Conservation (phyloP, 2,113 vertebrate genomes). For the Pachypanchax playfairii region DNA sequence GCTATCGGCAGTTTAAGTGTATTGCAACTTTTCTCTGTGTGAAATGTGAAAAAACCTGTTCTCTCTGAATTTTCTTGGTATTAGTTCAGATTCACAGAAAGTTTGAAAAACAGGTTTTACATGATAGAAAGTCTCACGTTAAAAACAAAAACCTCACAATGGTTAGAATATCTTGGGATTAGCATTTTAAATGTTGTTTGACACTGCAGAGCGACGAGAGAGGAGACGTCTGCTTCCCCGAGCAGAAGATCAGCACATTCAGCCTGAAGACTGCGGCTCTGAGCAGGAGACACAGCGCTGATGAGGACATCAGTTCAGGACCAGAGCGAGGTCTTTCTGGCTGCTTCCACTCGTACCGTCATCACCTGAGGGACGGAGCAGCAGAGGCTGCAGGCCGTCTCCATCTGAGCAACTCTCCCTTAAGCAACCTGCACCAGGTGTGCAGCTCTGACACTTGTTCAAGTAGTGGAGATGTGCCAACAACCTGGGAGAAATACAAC, state of each 20-base stretch:
- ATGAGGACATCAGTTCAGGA: slow-evolving; percentile 73
- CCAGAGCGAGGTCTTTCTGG: slow-evolving; percentile 51
- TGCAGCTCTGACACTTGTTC: slow-evolving; percentile 64
- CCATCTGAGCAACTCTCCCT: slow-evolving; percentile 73
- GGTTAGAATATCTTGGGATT: not conserved
- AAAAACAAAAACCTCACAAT: too few relatives aligned
- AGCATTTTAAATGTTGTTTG: not conserved
- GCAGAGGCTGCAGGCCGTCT: slow-evolving; percentile 38
- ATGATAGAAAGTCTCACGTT: too few relatives aligned
- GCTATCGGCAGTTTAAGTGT: not conserved
- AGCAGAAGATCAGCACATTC: slow-evolving; percentile 49
- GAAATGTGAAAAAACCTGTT: too few relatives aligned
- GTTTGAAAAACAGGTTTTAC: too few relatives aligned
- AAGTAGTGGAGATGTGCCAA: slow-evolving; percentile 25
- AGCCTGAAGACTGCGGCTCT: slow-evolving; percentile 45
- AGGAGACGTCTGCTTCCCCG: slow-evolving; percentile 24
- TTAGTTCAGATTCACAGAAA: too few relatives aligned
- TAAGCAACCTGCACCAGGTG: slow-evolving; percentile 70
- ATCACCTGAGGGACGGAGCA: slow-evolving; percentile 81
- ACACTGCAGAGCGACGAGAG: slow-evolving; percentile 3
- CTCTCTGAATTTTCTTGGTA: too few relatives aligned
- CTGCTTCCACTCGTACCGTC: slow-evolving; percentile 87
- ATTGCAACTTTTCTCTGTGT: not conserved
- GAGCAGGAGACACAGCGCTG: slow-evolving; percentile 80
- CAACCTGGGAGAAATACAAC: slow-evolving; percentile 59